Evolutionary conservation across 2,888 invertebrate genomes (phyloP), one percentile per base, ranked within the genome.

Genomic region (Anoncus sp.): DNA sequence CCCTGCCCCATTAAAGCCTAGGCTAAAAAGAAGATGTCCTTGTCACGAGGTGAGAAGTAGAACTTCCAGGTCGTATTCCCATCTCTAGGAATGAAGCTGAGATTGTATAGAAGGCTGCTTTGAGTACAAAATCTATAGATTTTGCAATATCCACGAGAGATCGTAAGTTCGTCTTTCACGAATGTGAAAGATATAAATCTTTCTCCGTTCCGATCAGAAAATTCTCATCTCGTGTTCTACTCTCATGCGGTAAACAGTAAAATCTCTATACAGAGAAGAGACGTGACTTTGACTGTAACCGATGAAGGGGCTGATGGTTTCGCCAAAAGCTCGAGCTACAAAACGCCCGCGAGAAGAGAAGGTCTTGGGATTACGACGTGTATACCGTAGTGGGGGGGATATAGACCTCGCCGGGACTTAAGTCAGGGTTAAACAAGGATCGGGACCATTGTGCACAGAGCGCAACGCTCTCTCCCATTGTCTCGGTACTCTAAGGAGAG

Each of bases 351-450:
- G 72, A 75, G 55, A 43, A 57, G 85, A 87, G 88, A 45, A 88
- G 88, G 87, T 89, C 88, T 72, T 87, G 90, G 90, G 90, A 91
- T 91, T 91, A 90, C 84, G 84, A 38, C 27, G 76, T n/a, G n/a
- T n/a, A n/a, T 83, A 83, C 84, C 87, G 85, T 86, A 90, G 90
- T 88, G 87, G 90, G 90, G 88, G 87, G 90, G 89, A 90, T 90
- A 83, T 81, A 89, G 89, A 87, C 72, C 87, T 87, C 84, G 81
- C n/a, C 71, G 85, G 87, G 89, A 90, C 90, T 90, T 90, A 90
- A 91, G 90, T 90, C 90, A 89, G 91, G 90, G 91, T 91, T 90
- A 91, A 91, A 90, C 89, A 90, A 91, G 90, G 90, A 90, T 90
- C 90, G 90, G 84, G 84, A 87, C 88, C 89, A 91, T 91, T 91